These are phyloP conservation scores for Hyles vespertilio DNA, from an alignment of 1,140 invertebrate genomes.

Conservation along the genomic window DNA sequence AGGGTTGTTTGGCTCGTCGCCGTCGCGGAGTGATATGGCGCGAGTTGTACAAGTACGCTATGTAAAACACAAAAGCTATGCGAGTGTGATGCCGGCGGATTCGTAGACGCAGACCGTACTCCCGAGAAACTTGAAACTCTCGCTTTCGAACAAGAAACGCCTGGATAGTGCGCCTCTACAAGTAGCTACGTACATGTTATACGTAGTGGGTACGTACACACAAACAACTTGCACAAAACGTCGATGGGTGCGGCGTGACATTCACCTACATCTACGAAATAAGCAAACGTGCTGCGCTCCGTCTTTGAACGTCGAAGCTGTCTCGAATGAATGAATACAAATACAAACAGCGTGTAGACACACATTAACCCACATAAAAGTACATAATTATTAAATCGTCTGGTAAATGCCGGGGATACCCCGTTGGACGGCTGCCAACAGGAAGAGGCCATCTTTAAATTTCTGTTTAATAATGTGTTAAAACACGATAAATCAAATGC, in stretches of 20 bases:
- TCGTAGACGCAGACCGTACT: slow-evolving; percentile 33
- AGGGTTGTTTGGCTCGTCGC: too few relatives aligned
- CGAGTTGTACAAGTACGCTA: slow-evolving; percentile 6
- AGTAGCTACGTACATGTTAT: slow-evolving; percentile 15
- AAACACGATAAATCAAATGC: slow-evolving; percentile 29
- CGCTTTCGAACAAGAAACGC: slow-evolving; percentile 62
- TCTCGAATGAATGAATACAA: slow-evolving; percentile 35
- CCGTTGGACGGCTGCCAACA: slow-evolving; percentile 61
- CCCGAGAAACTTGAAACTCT: slow-evolving; percentile 59
- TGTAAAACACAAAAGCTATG: slow-evolving; percentile 25
- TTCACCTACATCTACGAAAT: slow-evolving; percentile 40
- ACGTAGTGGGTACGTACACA: slow-evolving; percentile 32
- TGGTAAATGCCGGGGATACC: slow-evolving; percentile 59
- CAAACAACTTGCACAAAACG: slow-evolving; percentile 46
- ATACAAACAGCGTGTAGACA: slow-evolving; percentile 36
- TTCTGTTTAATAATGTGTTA: slow-evolving; percentile 53
- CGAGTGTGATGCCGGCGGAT: slow-evolving; percentile 43
- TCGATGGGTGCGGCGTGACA: slow-evolving; percentile 42
- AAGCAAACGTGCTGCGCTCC: slow-evolving; percentile 15
- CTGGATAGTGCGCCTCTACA: slow-evolving; percentile 44
- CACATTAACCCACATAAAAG: slow-evolving; percentile 47
- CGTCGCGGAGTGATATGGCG: background rate
- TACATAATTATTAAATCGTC: slow-evolving; percentile 65
- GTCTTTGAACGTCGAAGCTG: slow-evolving; percentile 20
- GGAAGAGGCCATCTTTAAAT: slow-evolving; percentile 57